phyloP scores from a whole-genome alignment of 2,797 vertebrate genomes.

The Lutra lutra region DNA sequence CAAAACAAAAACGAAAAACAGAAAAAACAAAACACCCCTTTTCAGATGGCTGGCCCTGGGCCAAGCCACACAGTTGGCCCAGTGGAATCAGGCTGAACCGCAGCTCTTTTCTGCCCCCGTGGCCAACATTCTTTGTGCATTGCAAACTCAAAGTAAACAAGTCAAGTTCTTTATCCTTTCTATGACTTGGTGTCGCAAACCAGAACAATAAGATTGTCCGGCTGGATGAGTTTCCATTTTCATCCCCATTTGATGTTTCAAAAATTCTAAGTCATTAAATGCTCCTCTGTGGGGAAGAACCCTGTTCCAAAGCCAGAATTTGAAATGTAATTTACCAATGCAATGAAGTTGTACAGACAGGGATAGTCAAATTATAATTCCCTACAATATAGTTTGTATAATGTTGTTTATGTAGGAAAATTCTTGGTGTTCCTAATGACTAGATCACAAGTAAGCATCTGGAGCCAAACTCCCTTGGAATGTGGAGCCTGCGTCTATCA shows the following conservation, averaged over 20 bases:
- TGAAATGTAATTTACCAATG: neutral
- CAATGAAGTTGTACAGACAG: neutral
- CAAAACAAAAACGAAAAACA: neutral
- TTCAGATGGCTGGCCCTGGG: neutral
- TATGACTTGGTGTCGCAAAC: neutral
- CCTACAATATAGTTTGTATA: neutral
- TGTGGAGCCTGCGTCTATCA: fast-evolving
- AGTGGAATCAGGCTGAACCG: neutral
- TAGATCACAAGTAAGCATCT: neutral
- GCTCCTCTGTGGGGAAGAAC: neutral
- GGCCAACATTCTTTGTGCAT: neutral
- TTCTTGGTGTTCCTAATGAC: neutral
- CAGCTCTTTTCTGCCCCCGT: neutral
- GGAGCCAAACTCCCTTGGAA: neutral
- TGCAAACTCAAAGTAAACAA: neutral
- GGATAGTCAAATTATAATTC: neutral
- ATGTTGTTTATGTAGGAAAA: neutral
- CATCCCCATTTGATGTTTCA: neutral
- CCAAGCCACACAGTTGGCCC: neutral
- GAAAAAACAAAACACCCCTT: neutral
- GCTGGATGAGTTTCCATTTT: neutral
- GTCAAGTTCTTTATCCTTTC: neutral
- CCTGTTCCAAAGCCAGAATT: neutral
- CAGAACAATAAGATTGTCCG: neutral
- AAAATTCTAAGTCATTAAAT: neutral